Evolutionary conservation across 2,888 invertebrate species (phyloP).

Genomic region (Nasonovia ribisnigri): DNA sequence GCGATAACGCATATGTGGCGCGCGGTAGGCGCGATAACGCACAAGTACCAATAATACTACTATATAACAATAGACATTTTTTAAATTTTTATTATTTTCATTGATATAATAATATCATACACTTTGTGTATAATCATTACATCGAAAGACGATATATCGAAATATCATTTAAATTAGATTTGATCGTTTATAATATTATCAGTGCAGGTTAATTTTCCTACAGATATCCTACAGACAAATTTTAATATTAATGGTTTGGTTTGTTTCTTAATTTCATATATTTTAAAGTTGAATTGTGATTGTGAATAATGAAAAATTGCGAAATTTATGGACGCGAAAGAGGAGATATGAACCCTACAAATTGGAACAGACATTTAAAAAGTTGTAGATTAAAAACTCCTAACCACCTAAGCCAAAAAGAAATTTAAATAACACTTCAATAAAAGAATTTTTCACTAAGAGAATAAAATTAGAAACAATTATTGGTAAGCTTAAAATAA

Average conservation of each 20-base stretch:
- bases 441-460: conserved; percentile 23
- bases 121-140: too few species aligned
- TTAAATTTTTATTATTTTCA: too few species aligned
- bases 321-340: conserved; percentile 23
- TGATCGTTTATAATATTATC: too few species aligned
- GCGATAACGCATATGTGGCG: too few species aligned
- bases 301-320: conserved; percentile 3
- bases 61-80: too few species aligned
- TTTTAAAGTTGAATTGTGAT: neutral
- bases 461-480: neutral
- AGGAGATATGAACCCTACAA: conserved; percentile 4
- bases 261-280: neutral
- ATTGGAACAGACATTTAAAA: conserved; percentile 5
- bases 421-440: neutral
- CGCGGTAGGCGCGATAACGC: too few species aligned
- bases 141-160: too few species aligned
- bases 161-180: too few species aligned
- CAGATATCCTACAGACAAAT: too few species aligned
- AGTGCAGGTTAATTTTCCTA: too few species aligned
- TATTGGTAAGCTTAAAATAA: neutral
- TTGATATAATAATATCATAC: too few species aligned
- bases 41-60: too few species aligned
- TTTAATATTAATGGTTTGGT: neutral
- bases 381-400: neutral
- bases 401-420: neutral